Evolutionary conservation across 2,888 invertebrate genomes (phyloP).

Genomic region (Brenthis hecate): DNA sequence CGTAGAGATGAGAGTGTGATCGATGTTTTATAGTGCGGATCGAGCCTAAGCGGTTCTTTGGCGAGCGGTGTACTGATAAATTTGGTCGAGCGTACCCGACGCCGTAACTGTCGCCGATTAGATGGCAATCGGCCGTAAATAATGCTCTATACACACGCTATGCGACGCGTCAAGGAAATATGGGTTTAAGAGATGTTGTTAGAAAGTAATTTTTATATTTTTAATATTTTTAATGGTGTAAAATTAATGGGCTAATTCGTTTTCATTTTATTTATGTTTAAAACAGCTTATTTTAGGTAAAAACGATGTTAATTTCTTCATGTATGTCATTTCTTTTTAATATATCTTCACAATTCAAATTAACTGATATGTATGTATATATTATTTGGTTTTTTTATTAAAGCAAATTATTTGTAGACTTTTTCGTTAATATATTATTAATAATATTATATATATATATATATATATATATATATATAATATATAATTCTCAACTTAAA

Average conservation of each 20-base stretch:
- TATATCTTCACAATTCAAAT: too few relatives aligned
- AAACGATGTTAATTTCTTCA: too few relatives aligned
- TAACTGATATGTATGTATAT: too few relatives aligned
- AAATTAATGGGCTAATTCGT: too few relatives aligned
- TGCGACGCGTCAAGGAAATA: neutral
- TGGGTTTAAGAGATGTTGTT: neutral
- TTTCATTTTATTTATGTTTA: too few relatives aligned
- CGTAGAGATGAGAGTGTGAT: conserved; percentile 1
- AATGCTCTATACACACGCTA: conserved; percentile 32
- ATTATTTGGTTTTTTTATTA: too few relatives aligned
- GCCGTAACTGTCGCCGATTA: conserved; percentile 38
- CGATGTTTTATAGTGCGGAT: conserved; percentile 4
- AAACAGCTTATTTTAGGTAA: too few relatives aligned
- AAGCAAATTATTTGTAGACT: too few relatives aligned
- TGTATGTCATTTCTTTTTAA: too few relatives aligned
- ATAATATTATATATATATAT: too few relatives aligned
- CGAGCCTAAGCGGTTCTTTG: conserved; percentile 8
- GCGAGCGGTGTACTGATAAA: conserved; percentile 28
- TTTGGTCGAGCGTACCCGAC: conserved; percentile 22
- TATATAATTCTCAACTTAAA: neutral
- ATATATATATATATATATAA: too few relatives aligned
- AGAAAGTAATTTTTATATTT: neutral
- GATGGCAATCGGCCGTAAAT: conserved; percentile 37
- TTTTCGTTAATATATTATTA: too few relatives aligned
- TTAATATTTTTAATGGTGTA: neutral